Conservation (phyloP, 1,140 invertebrate genomes). For the Octopus bimaculoides region DNA sequence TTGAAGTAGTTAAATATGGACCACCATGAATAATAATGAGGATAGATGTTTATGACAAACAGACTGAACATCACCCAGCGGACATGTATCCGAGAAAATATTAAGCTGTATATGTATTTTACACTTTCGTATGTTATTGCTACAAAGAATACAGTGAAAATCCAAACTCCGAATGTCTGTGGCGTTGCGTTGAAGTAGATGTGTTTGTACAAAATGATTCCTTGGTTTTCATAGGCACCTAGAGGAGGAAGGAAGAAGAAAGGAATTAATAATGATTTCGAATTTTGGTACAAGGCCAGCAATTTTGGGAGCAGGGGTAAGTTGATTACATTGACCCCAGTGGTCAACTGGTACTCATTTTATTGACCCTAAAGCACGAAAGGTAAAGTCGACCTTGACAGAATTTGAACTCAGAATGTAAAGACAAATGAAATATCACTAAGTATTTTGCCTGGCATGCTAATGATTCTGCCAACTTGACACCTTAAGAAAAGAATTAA, state of each 20-base stretch:
- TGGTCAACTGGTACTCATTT: too few species aligned
- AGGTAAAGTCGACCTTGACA: too few species aligned
- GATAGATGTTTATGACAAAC: constrained; percentile 71
- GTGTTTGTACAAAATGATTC: constrained; percentile 67
- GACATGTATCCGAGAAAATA: constrained; percentile 59
- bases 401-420: too few species aligned
- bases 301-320: too few species aligned
- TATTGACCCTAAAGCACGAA: too few species aligned
- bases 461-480: too few species aligned
- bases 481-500: too few species aligned
- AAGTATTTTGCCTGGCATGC: too few species aligned
- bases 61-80: constrained; percentile 71
- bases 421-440: too few species aligned
- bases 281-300: too few species aligned
- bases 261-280: too few species aligned
- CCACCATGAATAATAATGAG: constrained; percentile 85
- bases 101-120: constrained; percentile 65
- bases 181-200: constrained; percentile 79
- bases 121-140: constrained; percentile 72
- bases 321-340: too few species aligned
- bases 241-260: constrained; percentile 42
- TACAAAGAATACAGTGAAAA: constrained; percentile 66
- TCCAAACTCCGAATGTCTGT: constrained; percentile 77
- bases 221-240: constrained; percentile 71
- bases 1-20: constrained; percentile 81